Evolutionary conservation across 35 echinoderm and acorn worm species (phyloP).

Genomic region (Stichopus chloronotus): DNA sequence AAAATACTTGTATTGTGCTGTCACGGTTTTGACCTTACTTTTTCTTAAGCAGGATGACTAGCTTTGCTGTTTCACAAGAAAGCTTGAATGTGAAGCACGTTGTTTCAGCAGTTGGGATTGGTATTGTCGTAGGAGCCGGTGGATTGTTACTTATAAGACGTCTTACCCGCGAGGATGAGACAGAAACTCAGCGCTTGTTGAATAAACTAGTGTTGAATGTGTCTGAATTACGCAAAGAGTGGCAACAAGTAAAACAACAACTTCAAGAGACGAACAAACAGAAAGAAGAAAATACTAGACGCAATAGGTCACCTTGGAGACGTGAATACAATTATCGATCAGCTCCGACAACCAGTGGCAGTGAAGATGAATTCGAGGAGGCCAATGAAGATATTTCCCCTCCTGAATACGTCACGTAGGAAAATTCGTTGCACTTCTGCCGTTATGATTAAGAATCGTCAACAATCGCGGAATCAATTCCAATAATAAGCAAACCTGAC

Average conservation of each 20-base stretch:
- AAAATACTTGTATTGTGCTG: too few species aligned
- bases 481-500: neutral
- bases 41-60: neutral
- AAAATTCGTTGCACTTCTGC: neutral
- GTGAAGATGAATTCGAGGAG: constrained; percentile 72
- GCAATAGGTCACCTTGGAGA: constrained; percentile 22
- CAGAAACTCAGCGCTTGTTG: constrained; percentile 12
- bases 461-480: neutral
- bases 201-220: constrained; percentile 30
- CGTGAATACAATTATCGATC: neutral
- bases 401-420: constrained; percentile 45
- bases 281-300: constrained; percentile 12
- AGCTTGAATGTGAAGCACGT: constrained; percentile 54
- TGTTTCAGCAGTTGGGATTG: constrained; percentile 70
- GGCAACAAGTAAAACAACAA: constrained; percentile 57
- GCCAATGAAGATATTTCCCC: constrained; percentile 48
- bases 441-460: neutral
- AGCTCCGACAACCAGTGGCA: constrained; percentile 42
- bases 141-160: constrained; percentile 54
- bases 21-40: neutral
- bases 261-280: neutral
- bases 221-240: constrained; percentile 51
- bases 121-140: constrained; percentile 69
- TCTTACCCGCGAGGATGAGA: neutral
- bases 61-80: neutral